Percentiles rank a stretch among this genome's conserved stretches.
These are phyloP conservation scores for Cremastobaeus sp. DNA, from an alignment of 2,888 invertebrate genomes.

Conservation along the genomic window DNA sequence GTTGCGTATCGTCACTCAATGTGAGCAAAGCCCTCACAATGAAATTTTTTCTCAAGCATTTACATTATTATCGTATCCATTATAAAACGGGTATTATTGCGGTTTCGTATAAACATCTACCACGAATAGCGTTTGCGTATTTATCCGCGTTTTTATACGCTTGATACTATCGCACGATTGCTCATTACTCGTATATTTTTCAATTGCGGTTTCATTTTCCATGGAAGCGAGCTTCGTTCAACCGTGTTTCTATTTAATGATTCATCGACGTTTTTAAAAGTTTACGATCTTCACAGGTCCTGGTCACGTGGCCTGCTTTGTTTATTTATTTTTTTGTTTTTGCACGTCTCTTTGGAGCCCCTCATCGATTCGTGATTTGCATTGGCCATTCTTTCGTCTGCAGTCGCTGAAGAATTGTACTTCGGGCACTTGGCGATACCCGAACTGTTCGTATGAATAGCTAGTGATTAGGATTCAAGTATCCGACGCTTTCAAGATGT, in stretches of 20 bases:
- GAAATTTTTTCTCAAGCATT: constrained; percentile 35
- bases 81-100: constrained; percentile 36
- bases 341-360: too few relatives aligned
- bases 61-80: constrained; percentile 32
- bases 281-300: too few relatives aligned
- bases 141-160: constrained; percentile 26
- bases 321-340: constrained; percentile 7
- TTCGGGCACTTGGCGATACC: constrained; percentile 39
- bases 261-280: too few relatives aligned
- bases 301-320: too few relatives aligned
- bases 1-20: constrained; percentile 36
- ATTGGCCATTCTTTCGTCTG: constrained; percentile 16
- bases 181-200: constrained; percentile 26
- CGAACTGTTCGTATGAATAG: constrained; percentile 58
- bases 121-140: constrained; percentile 10
- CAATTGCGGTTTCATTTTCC: constrained; percentile 20
- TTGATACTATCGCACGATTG: constrained; percentile 31
- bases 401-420: constrained; percentile 26
- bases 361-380: constrained; percentile 1
- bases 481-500: constrained; percentile 44
- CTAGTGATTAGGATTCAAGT: constrained; percentile 58
- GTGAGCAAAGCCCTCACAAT: constrained; percentile 45
- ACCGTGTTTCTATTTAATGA: constrained; percentile 11
- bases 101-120: constrained; percentile 29
- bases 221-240: constrained; percentile 11